These are phyloP conservation scores for Panzeria rudis DNA, from an alignment of 2,888 invertebrate genomes.

Conservation along the genomic window DNA sequence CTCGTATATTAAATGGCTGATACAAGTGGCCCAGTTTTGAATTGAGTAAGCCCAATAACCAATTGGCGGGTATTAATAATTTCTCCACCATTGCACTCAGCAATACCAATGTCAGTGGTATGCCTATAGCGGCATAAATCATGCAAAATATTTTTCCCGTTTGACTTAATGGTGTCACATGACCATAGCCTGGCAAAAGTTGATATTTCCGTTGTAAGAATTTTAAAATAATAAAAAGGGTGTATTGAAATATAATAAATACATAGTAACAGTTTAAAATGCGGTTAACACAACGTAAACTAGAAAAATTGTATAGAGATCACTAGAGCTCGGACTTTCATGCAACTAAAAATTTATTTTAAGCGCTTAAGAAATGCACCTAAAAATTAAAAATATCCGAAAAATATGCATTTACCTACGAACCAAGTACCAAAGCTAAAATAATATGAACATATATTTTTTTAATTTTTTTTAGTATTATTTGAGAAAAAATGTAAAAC, in stretches of 20 bases:
- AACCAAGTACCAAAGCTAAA: too few species aligned
- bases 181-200: slow-evolving; percentile 90
- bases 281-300: too few species aligned
- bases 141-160: slow-evolving; percentile 95
- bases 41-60: slow-evolving; percentile 87
- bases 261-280: too few species aligned
- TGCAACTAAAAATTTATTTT: too few species aligned
- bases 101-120: slow-evolving; percentile 93
- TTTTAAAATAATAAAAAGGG: background rate
- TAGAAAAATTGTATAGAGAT: too few species aligned
- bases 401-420: too few species aligned
- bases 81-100: slow-evolving; percentile 93
- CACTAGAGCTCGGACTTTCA: too few species aligned
- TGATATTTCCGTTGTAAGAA: background rate
- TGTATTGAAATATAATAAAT: background rate
- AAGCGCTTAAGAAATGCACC: too few species aligned
- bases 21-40: slow-evolving; percentile 89
- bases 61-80: slow-evolving; percentile 89
- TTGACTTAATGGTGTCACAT: slow-evolving; percentile 93
- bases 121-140: slow-evolving; percentile 92
- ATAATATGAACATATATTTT: too few species aligned
- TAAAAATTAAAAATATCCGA: too few species aligned
- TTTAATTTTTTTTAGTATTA: too few species aligned
- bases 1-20: slow-evolving; percentile 89
- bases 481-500: too few species aligned